Conservation (phyloP, 1,140 invertebrate species). For the Saccostrea echinata region DNA sequence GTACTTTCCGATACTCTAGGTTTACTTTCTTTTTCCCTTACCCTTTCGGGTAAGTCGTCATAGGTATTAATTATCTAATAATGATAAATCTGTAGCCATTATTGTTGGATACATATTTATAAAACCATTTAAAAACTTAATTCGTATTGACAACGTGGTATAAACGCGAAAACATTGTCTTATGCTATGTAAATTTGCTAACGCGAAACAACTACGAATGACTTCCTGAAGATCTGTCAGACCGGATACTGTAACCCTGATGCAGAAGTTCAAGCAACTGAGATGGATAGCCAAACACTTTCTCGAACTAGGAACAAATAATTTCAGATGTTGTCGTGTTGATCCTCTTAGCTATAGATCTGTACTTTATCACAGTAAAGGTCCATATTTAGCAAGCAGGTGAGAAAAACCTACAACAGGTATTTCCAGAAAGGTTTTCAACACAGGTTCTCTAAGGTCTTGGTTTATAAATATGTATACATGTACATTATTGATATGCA, state of each 20-base stretch:
- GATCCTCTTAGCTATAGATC: not conserved
- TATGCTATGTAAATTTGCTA: not conserved
- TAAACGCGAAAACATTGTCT: not conserved
- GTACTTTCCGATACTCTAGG: too few relatives aligned
- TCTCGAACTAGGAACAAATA: not conserved
- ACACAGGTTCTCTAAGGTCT: too few relatives aligned
- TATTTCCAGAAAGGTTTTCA: too few relatives aligned
- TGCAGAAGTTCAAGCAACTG: not conserved
- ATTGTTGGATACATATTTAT: not conserved
- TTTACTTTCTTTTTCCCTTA: not conserved
- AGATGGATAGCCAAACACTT: not conserved
- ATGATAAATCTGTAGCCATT: not conserved
- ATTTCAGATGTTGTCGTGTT: not conserved
- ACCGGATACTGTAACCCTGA: not conserved
- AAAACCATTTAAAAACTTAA: not conserved
- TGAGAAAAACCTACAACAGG: not conserved
- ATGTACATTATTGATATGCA: too few relatives aligned
- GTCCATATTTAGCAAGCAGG: not conserved
- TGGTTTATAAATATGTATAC: too few relatives aligned
- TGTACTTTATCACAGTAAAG: not conserved
- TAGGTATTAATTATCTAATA: not conserved
- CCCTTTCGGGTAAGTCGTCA: not conserved
- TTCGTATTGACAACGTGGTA: not conserved
- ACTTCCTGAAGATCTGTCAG: not conserved
- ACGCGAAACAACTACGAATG: not conserved